Percentiles rank a stretch among this genome's conserved stretches.
Conservation (phyloP, 2,797 vertebrate genomes). For the Takifugu ocellatus region DNA sequence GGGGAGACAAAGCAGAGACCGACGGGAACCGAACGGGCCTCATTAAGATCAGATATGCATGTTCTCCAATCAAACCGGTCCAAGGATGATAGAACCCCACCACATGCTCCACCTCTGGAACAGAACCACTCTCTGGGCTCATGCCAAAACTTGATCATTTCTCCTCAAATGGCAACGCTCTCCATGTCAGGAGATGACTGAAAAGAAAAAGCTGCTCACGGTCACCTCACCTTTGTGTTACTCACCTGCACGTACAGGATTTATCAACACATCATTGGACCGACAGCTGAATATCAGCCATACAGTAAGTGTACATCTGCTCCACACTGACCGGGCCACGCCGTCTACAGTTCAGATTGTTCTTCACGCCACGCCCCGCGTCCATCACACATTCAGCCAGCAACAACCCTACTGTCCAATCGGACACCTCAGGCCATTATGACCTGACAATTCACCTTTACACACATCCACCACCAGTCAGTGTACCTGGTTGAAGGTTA, state of each 20-base stretch:
- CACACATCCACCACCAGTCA: constrained; percentile 7
- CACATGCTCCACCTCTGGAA: no score
- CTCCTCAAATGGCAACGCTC: no score
- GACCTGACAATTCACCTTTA: background rate
- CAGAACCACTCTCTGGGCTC: no score
- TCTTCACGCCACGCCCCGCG: background rate
- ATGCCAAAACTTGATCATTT: no score
- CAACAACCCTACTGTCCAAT: background rate
- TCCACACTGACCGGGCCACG: constrained; percentile 8
- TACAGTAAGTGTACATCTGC: background rate
- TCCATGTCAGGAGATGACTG: no score
- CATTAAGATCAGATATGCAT: no score
- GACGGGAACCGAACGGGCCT: no score
- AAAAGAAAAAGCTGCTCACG: no score
- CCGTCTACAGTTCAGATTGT: background rate
- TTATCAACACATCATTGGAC: constrained; percentile 29
- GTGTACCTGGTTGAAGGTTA: constrained; percentile 24
- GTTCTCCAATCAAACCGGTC: no score
- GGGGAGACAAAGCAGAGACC: no score
- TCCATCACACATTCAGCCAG: background rate
- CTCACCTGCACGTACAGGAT: constrained; percentile 53
- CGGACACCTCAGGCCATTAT: constrained; percentile 39
- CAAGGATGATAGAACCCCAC: no score
- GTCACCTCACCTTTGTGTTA: constrained; percentile 12
- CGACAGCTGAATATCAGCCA: constrained; percentile 14